Evolutionary conservation across 2,888 invertebrate species (phyloP).

Genomic region (Rosalia funebris): DNA sequence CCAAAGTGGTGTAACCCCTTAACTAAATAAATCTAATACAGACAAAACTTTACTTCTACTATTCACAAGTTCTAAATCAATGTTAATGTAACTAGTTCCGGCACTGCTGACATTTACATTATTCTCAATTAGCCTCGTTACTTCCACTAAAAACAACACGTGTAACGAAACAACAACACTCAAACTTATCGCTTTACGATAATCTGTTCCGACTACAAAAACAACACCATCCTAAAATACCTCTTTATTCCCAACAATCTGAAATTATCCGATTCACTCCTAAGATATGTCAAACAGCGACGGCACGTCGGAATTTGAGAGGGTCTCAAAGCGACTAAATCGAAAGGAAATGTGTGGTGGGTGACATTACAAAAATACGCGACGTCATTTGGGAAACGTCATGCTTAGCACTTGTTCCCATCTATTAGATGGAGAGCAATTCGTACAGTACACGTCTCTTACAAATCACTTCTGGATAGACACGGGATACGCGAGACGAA

Average conservation of each 20-base stretch:
- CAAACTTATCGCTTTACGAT: slow-evolving; percentile 4
- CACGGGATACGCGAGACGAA: slow-evolving; percentile 13
- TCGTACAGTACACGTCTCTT: slow-evolving; percentile 25
- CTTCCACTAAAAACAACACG: background rate
- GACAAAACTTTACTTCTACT: too few relatives aligned
- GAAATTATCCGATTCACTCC: slow-evolving; percentile 22
- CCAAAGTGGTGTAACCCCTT: too few relatives aligned
- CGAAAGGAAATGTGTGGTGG: slow-evolving; percentile 23
- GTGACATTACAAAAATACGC: slow-evolving; percentile 27
- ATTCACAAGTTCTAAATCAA: too few relatives aligned
- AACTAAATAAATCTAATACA: too few relatives aligned
- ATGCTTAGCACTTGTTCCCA: slow-evolving; percentile 32
- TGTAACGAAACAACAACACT: background rate
- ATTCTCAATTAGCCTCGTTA: background rate
- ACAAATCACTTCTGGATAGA: slow-evolving; percentile 31
- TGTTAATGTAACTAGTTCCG: background rate
- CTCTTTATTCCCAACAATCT: slow-evolving; percentile 15
- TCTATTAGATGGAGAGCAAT: slow-evolving; percentile 29
- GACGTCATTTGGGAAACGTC: slow-evolving; percentile 21
- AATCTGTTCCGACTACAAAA: slow-evolving; percentile 3
- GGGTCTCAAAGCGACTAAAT: slow-evolving; percentile 12
- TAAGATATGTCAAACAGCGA: slow-evolving; percentile 13
- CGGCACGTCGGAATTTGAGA: slow-evolving; percentile 5
- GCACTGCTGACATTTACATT: background rate
- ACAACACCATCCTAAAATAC: slow-evolving; percentile 10